Evolutionary conservation across 35 echinoderm and acorn worm genomes (phyloP).

Genomic region (Lytechinus pictus): DNA sequence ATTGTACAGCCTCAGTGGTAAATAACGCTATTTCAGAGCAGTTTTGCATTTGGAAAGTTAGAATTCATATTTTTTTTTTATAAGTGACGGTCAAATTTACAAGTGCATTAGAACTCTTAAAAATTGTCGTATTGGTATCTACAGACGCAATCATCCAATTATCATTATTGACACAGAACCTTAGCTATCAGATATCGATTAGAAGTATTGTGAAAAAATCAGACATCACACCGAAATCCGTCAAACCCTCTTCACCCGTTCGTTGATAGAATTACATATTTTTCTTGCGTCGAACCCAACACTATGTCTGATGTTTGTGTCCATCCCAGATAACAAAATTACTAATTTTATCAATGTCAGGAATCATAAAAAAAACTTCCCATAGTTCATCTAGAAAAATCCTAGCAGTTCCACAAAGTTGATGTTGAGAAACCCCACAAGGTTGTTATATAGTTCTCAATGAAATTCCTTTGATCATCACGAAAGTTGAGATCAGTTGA

Average conservation of each 20-base stretch:
- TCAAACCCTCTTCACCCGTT: slow-evolving; percentile 47
- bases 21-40: too few species aligned
- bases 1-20: too few species aligned
- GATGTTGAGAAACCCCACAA: background rate
- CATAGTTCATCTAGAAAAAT: slow-evolving; percentile 21
- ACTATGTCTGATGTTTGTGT: slow-evolving; percentile 27
- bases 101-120: too few species aligned
- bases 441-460: background rate
- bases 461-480: slow-evolving; percentile 49
- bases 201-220: background rate
- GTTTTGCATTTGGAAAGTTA: too few species aligned
- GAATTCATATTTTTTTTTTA: too few species aligned
- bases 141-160: too few species aligned
- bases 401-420: slow-evolving; percentile 54
- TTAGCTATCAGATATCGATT: slow-evolving; percentile 59
- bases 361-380: slow-evolving; percentile 25
- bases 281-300: slow-evolving; percentile 43
- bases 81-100: too few species aligned
- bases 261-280: slow-evolving; percentile 49
- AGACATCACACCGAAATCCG: background rate
- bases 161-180: too few species aligned
- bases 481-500: slow-evolving; percentile 54
- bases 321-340: slow-evolving; percentile 49
- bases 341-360: slow-evolving; percentile 50
- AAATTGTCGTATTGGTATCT: too few species aligned